Base-by-base conservation (phyloP, 2,113 vertebrate species). In the Platysternon megacephalum region DNA sequence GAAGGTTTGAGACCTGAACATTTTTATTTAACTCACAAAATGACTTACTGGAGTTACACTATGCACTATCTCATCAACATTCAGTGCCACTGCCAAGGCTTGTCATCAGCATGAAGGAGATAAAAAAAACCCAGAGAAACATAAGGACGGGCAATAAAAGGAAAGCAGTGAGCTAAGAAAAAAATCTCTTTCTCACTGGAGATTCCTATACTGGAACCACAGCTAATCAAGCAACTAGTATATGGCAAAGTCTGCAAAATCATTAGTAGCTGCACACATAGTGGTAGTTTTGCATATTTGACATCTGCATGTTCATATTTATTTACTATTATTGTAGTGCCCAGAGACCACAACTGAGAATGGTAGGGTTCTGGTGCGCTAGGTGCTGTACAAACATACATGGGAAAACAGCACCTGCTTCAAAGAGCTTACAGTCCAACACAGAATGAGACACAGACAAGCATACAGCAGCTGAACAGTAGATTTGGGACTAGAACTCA, bases 41-140 rank as follows among this genome's bases (percentile, higher is more conserved):
- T 90, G 53, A 58, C 42, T 68, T 17, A 44, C 85, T 94, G 88
- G 91, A 95, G 48, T 81, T 46, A 3, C 58, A 79, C 6, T 88
- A 91, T 92, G 19, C 24, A 68, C 32, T 39, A 10, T 58, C 11
- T 58, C 5, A 19, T 39, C 53, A 97, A 46, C 76, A 92, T 88
- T 94, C 89, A 86, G 76, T 76, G 94, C 68, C 29, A 35, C 56
- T 85, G 91, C 76, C 58, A 95, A 96, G 81, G 39, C 3, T 88
- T 91, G n/a, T 86, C 82, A 5, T 79, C 85, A 88, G 29, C 56
- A 49, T 94, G 90, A 81, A 88, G 87, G 96, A 97, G 96, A 39
- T 42, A 26, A 42, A 55, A 55, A 97, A 96, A 93, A 87, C 85
- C 48, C 93, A 88, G n/a, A 87, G 82, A 68, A 89, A 49, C 90